Percentiles rank a stretch among this genome's conserved stretches.
phyloP scores from a whole-genome alignment of 2,888 invertebrate genomes.

The Stictocephala bisonia region DNA sequence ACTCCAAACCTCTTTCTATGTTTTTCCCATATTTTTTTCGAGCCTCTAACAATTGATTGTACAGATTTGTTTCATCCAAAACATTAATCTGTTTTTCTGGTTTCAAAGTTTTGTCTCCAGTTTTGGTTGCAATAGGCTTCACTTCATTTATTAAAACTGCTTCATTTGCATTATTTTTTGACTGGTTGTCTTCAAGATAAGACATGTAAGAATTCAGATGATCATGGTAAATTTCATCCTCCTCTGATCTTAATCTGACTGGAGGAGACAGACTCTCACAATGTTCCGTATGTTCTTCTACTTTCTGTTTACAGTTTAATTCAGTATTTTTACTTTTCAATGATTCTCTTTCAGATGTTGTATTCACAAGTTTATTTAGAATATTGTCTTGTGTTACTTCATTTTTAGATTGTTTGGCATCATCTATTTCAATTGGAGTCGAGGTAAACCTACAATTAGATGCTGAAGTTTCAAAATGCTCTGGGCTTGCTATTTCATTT shows the following conservation, averaged over 20 bases:
- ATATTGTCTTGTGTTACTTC: no score
- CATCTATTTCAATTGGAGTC: slow-evolving; percentile 3
- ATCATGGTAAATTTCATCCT: slow-evolving; percentile 15
- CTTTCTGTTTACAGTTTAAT: background rate
- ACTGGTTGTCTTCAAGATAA: background rate
- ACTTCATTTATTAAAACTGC: no score
- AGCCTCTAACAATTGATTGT: no score
- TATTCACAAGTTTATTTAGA: background rate
- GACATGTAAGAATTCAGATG: background rate
- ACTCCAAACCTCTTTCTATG: no score
- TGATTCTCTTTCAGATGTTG: background rate
- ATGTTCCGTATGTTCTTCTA: background rate
- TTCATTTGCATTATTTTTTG: background rate
- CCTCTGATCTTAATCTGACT: background rate
- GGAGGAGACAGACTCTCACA: slow-evolving; percentile 1
- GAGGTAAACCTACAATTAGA: slow-evolving; percentile 27
- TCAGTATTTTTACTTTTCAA: background rate
- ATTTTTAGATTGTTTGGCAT: no score
- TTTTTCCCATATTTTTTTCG: no score
- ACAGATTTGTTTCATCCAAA: no score
- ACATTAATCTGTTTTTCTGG: no score
- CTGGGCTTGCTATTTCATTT: slow-evolving; percentile 17
- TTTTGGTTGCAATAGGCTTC: no score
- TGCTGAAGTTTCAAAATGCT: slow-evolving; percentile 11
- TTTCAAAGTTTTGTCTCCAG: no score